Conservation (phyloP, 92 coral and sea anemone genomes). For the Porites divaricata region DNA sequence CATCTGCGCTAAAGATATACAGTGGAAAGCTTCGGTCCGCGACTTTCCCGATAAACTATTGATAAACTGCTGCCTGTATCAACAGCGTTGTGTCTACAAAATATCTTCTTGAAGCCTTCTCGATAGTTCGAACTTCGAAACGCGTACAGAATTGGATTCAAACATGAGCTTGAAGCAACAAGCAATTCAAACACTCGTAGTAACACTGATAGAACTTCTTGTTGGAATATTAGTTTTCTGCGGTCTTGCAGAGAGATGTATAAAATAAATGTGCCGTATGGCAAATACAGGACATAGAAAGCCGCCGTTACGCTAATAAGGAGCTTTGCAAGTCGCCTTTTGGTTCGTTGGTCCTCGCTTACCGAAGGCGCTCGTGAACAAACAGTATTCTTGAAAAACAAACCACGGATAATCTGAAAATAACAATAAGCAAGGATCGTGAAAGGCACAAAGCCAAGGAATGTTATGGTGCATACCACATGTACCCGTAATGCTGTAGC, state of each 20-base stretch:
- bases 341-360: constrained; percentile 39
- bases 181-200: constrained; percentile 66
- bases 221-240: constrained; percentile 16
- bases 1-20: neutral
- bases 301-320: constrained; percentile 64
- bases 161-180: constrained; percentile 63
- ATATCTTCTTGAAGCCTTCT: constrained; percentile 63
- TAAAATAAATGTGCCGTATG: constrained; percentile 61
- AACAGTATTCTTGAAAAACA: constrained; percentile 70
- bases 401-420: constrained; percentile 67
- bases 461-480: constrained; percentile 68
- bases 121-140: constrained; percentile 83
- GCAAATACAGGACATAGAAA: constrained; percentile 67
- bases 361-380: constrained; percentile 43
- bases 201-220: constrained; percentile 37
- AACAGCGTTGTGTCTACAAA: constrained; percentile 5
- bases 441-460: constrained; percentile 70
- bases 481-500: constrained; percentile 48
- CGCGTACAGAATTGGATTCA: constrained; percentile 79
- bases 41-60: neutral
- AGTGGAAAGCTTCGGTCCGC: constrained; percentile 1
- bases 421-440: constrained; percentile 67
- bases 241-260: constrained; percentile 54
- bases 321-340: constrained; percentile 66
- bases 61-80: neutral